Base-by-base conservation (phyloP, 1,140 invertebrate species). In the Neuroterus valhalla region DNA sequence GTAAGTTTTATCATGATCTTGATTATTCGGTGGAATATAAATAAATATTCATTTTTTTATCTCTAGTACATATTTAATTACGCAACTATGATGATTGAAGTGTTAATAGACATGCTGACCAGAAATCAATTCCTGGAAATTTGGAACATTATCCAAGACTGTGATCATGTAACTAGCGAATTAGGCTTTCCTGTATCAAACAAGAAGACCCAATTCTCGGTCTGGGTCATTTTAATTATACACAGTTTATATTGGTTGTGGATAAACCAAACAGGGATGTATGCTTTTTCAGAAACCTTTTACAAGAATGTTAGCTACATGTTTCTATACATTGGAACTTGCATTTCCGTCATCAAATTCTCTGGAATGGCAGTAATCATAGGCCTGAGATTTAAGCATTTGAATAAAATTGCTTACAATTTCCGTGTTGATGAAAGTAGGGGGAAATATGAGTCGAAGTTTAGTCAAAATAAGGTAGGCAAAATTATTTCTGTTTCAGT, bases 141-240 rank as follows among this genome's bases (percentile, higher is more conserved):
- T 6, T 89, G 86, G 87, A 89, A 89, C 66, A 68, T 31, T 5
- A 81, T 89, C 2, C 81, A 86, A 5, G 79, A 88, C 68, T 88
- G 82, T 17, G 89, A 90, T 71, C 79, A 84, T 12, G 71, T 42
- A 17, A 26, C 84, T 11, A 45, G 45, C 2, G 77, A 78, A 43
- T 66, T 86, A 4, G 86, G 86, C 2, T 82, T 86, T 46, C 50
- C 81, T 0, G 78, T 80, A 23, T 84, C 80, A 0, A 86, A 88
- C 44, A 78, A 2, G 2, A 46, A 48, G 6, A 79, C 72, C 0
- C 70, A 70, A 31, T 19, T 85, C n/a, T 75, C 67, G 17, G 68
- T 76, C 21, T 89, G 86, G 87, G 0, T 23, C 0, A 14, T 84
- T 6, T 11, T 85, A 14, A 0, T 73, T 12, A 0, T 23, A 0